Percentiles rank a stretch among this genome's conserved stretches.
These are phyloP conservation scores for Phoebastria nigripes DNA, from an alignment of 2,797 vertebrate genomes.

Conservation along the genomic window DNA sequence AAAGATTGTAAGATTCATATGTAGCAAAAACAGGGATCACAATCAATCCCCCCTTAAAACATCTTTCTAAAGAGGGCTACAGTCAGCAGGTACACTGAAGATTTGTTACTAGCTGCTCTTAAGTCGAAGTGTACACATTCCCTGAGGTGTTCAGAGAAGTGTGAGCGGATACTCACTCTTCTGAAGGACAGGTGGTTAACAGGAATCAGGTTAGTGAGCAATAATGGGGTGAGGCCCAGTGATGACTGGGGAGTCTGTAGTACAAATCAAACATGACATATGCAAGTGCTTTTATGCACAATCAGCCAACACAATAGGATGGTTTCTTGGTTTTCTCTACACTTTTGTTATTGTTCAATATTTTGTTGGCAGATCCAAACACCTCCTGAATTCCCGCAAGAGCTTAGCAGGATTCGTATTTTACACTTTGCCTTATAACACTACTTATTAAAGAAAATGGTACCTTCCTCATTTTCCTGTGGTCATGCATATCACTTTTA, in stretches of 20 bases:
- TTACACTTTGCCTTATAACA: not conserved
- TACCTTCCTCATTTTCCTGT: not conserved
- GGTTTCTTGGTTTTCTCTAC: not conserved
- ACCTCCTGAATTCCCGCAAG: not conserved
- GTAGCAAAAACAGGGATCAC: not conserved
- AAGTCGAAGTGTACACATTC: not conserved
- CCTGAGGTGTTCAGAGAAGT: not conserved
- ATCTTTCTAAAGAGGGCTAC: not conserved
- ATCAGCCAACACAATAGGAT: rapidly evolving
- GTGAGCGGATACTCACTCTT: not conserved
- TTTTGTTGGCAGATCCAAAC: not conserved
- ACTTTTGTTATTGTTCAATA: not conserved
- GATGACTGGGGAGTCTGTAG: not conserved
- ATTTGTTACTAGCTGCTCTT: not conserved
- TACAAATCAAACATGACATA: not conserved
- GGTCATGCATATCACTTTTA: not conserved
- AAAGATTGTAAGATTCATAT: not conserved
- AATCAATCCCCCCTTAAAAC: not conserved
- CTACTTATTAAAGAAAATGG: not conserved
- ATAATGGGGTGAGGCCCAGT: not conserved
- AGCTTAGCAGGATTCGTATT: not conserved
- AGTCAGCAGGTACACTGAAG: not conserved
- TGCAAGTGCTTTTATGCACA: not conserved
- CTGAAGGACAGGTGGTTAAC: not conserved
- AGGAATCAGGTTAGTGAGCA: not conserved